Evolutionary conservation across 2,888 invertebrate genomes (phyloP), one percentile per base, ranked within the genome.

Genomic region (Aleiodes alternator): DNA sequence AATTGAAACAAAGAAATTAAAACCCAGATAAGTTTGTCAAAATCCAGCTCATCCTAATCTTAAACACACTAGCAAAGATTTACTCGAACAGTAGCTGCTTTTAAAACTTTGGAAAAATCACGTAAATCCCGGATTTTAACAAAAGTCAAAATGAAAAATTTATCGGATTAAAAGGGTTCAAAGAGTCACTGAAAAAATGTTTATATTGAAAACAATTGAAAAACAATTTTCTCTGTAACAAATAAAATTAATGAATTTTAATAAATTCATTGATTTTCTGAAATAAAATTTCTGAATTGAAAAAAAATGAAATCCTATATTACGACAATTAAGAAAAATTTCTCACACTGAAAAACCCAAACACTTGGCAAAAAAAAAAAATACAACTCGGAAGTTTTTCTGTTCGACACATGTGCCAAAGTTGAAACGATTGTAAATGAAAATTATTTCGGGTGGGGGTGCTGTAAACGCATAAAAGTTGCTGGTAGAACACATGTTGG

Each of bases 351-450:
- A 55, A 55, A 16, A 55, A n/a, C 16, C 55, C 14, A 9, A 53
- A 53, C 14, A 7, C 55, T 16, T 55, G 55, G 16, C 14, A 55
- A 14, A 12, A 64, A 23, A n/a, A 38, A 43, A 64, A 48, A 64
- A 64, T 16, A 23, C 16, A 11, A 23, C 48, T 43, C 43, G 16
- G 9, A 16, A 16, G 43, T 71, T 56, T 79, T 76, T 73, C 69
- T 70, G 73, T 43, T 34, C 56, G 50, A 73, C 78, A 79, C 78
- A 76, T 79, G 64, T 64, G 78, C 75, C 70, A 66, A 56, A 76
- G 73, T 61, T 64, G 56, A 59, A 73, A 51, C 75, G 78, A 69
- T 74, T 69, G 78, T 78, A 76, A 79, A 76, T 72, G 78, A 75
- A 72, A 71, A 73, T 73, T 70, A 68, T 71, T 71, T 70, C 70